Percentiles rank a stretch among this genome's conserved stretches.
Evolutionary conservation across 2,888 invertebrate genomes (phyloP).

Genomic region (Taenaris catops): DNA sequence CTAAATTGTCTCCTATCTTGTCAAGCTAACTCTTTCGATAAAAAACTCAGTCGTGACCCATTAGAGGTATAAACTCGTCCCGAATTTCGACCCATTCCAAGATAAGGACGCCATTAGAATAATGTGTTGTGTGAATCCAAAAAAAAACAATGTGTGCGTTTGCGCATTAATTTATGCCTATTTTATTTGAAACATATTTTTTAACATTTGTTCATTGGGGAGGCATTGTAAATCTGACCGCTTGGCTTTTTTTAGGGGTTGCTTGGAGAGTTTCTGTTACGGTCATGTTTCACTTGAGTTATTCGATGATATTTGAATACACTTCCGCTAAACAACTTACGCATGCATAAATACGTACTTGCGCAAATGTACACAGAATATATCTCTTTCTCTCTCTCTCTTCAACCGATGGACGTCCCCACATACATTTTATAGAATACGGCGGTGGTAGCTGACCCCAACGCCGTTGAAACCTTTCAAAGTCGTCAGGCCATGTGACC

Average conservation of each 20-base stretch:
- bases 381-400: too few relatives aligned
- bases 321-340: too few relatives aligned
- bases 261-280: slow-evolving; percentile 4
- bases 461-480: too few relatives aligned
- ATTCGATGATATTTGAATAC: too few relatives aligned
- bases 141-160: slow-evolving; percentile 32
- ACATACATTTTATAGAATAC: too few relatives aligned
- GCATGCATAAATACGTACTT: too few relatives aligned
- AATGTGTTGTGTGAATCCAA: slow-evolving; percentile 10
- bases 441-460: too few relatives aligned
- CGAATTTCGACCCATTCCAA: slow-evolving; percentile 15
- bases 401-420: too few relatives aligned
- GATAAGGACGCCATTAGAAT: slow-evolving; percentile 13
- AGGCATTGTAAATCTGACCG: slow-evolving; percentile 37
- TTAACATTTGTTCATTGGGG: slow-evolving; percentile 43
- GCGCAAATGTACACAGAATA: too few relatives aligned
- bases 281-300: too few relatives aligned
- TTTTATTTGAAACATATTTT: slow-evolving; percentile 27
- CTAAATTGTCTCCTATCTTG: too few relatives aligned
- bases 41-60: slow-evolving; percentile 19
- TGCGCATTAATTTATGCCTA: slow-evolving; percentile 40
- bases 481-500: too few relatives aligned
- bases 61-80: slow-evolving; percentile 23
- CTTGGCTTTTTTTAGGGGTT: slow-evolving; percentile 9
- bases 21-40: not conserved